phyloP scores from a whole-genome alignment of 2,888 invertebrate species.

The Girardia tigrina region DNA sequence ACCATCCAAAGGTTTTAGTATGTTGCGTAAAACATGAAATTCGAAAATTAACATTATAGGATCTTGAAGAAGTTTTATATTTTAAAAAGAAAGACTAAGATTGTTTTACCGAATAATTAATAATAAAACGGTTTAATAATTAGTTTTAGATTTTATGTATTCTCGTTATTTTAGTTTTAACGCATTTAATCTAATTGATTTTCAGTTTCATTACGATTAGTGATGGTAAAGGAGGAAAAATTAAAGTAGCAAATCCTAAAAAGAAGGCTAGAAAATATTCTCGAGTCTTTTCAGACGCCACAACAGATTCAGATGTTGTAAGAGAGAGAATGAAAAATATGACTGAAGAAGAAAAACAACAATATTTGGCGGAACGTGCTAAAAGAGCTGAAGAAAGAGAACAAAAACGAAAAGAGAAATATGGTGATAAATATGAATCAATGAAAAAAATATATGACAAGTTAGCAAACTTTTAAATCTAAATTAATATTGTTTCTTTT shows the following conservation, averaged over 20 bases:
- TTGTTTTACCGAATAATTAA: too few relatives aligned
- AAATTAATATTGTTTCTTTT: not conserved
- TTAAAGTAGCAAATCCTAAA: conserved; percentile 30
- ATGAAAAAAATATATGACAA: conserved; percentile 38
- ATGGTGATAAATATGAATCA: conserved; percentile 33
- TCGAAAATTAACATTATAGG: too few relatives aligned
- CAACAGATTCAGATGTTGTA: conserved; percentile 44
- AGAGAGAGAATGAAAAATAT: not conserved
- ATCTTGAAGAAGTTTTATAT: too few relatives aligned
- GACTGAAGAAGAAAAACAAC: conserved; percentile 36
- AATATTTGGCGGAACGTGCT: conserved; percentile 49
- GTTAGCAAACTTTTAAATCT: too few relatives aligned
- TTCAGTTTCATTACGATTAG: conserved; percentile 30
- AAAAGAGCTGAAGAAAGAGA: conserved; percentile 55
- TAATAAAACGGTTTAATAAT: too few relatives aligned
- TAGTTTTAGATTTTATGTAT: too few relatives aligned
- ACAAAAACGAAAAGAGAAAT: conserved; percentile 43
- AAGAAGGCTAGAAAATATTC: conserved; percentile 19
- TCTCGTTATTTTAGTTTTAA: too few relatives aligned
- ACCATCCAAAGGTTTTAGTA: too few relatives aligned
- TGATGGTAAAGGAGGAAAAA: conserved; percentile 45
- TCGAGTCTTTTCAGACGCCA: conserved; percentile 41
- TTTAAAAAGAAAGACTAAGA: too few relatives aligned
- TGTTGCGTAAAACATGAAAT: too few relatives aligned
- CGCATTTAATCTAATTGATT: too few relatives aligned